These are phyloP conservation scores for Medauroidea extradentata DNA, from an alignment of 1,140 invertebrate species.

Conservation along the genomic window DNA sequence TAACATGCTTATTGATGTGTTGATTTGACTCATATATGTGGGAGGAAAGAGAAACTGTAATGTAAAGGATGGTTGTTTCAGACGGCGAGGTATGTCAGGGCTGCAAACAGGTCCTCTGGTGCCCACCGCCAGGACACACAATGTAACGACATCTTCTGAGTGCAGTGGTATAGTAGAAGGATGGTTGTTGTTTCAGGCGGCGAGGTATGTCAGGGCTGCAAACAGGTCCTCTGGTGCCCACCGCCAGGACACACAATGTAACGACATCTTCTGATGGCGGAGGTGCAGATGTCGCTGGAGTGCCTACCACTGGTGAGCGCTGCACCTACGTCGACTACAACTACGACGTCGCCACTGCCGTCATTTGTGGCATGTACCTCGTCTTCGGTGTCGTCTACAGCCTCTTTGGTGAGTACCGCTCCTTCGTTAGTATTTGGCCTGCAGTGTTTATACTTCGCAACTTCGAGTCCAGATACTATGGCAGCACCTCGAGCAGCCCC, in stretches of 20 bases:
- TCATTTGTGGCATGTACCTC: slow-evolving; percentile 54
- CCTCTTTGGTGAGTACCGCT: slow-evolving; percentile 54
- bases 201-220: slow-evolving; percentile 13
- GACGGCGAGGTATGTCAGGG: slow-evolving; percentile 8
- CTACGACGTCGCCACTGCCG: slow-evolving; percentile 51
- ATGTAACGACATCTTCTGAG: neutral
- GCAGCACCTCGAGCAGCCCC: too few relatives aligned
- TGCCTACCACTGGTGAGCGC: slow-evolving; percentile 29
- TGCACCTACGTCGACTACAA: slow-evolving; percentile 50
- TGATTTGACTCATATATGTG: too few relatives aligned
- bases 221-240: slow-evolving; percentile 12
- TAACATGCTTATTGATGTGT: too few relatives aligned
- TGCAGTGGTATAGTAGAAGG: too few relatives aligned
- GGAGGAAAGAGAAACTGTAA: too few relatives aligned
- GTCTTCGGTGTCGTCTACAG: slow-evolving; percentile 60
- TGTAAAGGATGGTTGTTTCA: too few relatives aligned
- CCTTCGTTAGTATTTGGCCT: too few relatives aligned
- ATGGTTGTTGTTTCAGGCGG: too few relatives aligned
- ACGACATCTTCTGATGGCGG: neutral
- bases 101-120: slow-evolving; percentile 13
- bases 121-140: slow-evolving; percentile 6
- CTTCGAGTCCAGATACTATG: too few relatives aligned
- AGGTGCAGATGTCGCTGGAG: slow-evolving; percentile 24
- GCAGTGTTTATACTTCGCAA: too few relatives aligned
- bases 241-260: neutral